Percentiles rank a stretch among this genome's conserved stretches.
phyloP scores from a whole-genome alignment of 2,888 invertebrate species.

The Fragum whitleyi region DNA sequence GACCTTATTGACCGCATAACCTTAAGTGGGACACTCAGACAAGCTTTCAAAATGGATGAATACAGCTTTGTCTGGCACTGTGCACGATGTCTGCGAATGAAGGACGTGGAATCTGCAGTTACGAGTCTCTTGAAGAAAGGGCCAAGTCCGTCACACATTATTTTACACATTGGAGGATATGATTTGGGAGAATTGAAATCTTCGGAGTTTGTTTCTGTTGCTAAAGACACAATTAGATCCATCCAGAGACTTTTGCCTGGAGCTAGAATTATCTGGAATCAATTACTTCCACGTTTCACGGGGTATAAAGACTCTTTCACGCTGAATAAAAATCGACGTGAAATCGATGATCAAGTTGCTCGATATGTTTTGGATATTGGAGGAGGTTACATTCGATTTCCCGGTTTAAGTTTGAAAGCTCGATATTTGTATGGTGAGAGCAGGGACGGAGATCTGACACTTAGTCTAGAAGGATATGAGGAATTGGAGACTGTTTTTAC shows the following conservation, averaged over 20 bases:
- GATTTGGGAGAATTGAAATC: conserved; percentile 37
- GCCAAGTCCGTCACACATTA: conserved; percentile 23
- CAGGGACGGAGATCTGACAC: conserved; percentile 35
- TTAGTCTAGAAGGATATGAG: conserved; percentile 16
- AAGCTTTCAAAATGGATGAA: background rate
- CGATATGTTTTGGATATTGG: conserved; percentile 28
- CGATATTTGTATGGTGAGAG: conserved; percentile 28
- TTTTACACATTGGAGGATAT: conserved; percentile 57
- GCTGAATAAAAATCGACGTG: conserved; percentile 26
- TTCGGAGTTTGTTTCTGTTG: background rate
- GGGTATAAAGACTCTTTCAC: conserved; percentile 15
- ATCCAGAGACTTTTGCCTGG: conserved; percentile 22
- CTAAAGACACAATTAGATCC: conserved; percentile 30
- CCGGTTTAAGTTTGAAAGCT: conserved; percentile 12
- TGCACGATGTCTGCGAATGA: conserved; percentile 9
- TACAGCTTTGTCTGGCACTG: conserved; percentile 22
- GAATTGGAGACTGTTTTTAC: conserved; percentile 31
- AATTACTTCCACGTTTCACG: conserved; percentile 43
- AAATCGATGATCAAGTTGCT: conserved; percentile 47
- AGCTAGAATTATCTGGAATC: conserved; percentile 48
- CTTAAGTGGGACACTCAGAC: background rate
- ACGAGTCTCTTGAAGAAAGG: conserved; percentile 6
- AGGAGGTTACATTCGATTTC: conserved; percentile 52
- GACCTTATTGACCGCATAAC: background rate
- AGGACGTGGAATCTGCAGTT: conserved; percentile 19